Base-by-base conservation (phyloP, 2,888 invertebrate genomes). In the Antitype chi region DNA sequence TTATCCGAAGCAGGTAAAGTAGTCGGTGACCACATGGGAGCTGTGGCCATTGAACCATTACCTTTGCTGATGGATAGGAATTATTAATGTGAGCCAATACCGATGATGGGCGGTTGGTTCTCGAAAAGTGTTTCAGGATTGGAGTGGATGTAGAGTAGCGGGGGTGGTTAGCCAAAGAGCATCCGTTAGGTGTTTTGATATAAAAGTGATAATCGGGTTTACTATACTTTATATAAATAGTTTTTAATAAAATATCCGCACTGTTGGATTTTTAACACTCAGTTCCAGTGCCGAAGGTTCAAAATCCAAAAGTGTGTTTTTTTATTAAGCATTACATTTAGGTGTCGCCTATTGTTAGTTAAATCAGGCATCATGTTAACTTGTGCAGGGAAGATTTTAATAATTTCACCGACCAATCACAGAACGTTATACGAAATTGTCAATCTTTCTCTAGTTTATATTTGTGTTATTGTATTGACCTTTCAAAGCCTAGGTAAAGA, bases 41-140 rank as follows among this genome's bases (percentile, higher is more conserved):
- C 72, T 81, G 83, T 25, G 85, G 88, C 71, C 69, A 83, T 81
- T 67, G 79, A 66, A 25, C 83, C 85, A 88, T 87, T 88, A 87
- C 47, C 60, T 71, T 32, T 66, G 49, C 68, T 88, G 81, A 88
- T 81, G 77, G 78, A 76, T 80, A 55, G 59, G 70, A 77, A 74
- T 88, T 78, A 88, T 83, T 88, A 81, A 88, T 88, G 81, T 60
- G 74, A 52, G 60, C 28, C n/a, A 28, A 69, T 76, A 62, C 81
- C 78, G 66, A 75, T 82, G 83, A 82, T 82, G 62, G 66, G 83
- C 74, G 83, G 78, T 83, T 60, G 60, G 60, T 57, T 57, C 38
- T 5, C 2, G 68, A 59, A 66, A 68, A 69, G 68, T 81, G 60
- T 74, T 70, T 70, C 43, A 63, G 32, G 47, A 1, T 62, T 62